These are phyloP conservation scores for Chymomyza costata DNA, from an alignment of 1,140 invertebrate species.

Conservation along the genomic window DNA sequence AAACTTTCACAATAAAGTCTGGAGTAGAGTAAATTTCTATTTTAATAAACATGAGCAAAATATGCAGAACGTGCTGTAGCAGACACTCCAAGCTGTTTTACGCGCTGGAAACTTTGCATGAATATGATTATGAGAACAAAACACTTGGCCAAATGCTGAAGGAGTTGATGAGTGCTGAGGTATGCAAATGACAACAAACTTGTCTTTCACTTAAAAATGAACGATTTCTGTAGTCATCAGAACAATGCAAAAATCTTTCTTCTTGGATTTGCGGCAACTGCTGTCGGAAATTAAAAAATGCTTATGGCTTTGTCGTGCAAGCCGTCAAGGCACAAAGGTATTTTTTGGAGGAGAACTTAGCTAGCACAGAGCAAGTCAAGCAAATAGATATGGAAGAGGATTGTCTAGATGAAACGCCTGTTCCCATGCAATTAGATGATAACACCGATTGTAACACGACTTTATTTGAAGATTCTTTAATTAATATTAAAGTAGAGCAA, in stretches of 20 bases:
- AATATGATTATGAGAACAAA: conserved; percentile 45
- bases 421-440: too few species aligned
- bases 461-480: too few species aligned
- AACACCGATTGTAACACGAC: too few species aligned
- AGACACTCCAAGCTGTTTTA: conserved; percentile 46
- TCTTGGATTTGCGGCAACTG: conserved; percentile 47
- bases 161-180: conserved; percentile 44
- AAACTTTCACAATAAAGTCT: too few species aligned
- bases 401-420: too few species aligned
- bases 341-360: neutral
- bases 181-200: too few species aligned
- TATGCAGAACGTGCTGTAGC: conserved; percentile 42
- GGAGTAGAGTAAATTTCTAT: too few species aligned
- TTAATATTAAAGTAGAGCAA: too few species aligned
- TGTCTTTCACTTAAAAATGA: neutral
- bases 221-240: conserved; percentile 24
- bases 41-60: conserved; percentile 29
- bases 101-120: conserved; percentile 42
- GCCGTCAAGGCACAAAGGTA: conserved; percentile 33
- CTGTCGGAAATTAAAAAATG: conserved; percentile 33
- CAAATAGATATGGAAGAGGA: too few species aligned
- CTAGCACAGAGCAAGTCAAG: too few species aligned
- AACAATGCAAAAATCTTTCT: conserved; percentile 33
- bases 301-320: conserved; percentile 46
- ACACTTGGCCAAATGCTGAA: conserved; percentile 43